Evolutionary conservation across 2,113 vertebrate genomes (phyloP).

Genomic region (Tetrao urogallus): DNA sequence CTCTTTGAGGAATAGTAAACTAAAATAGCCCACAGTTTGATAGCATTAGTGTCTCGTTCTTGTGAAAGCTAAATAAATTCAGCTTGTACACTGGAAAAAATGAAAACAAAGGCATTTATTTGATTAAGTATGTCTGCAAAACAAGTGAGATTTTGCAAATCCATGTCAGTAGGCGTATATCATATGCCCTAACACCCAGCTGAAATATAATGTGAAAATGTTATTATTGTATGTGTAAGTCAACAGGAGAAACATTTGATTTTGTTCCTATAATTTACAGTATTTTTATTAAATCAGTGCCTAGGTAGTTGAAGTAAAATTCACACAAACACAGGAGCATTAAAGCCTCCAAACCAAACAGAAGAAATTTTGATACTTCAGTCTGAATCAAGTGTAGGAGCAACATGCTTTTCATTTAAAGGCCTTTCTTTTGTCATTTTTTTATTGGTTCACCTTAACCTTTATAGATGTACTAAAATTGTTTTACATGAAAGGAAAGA

Average conservation of each 20-base stretch:
- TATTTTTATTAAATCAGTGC: neutral
- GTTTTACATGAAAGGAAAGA: neutral
- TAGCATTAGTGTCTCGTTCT: neutral
- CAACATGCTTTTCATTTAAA: neutral
- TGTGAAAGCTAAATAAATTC: neutral
- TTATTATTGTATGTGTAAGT: neutral
- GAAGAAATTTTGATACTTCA: neutral
- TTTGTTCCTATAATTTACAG: neutral
- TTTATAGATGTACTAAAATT: neutral
- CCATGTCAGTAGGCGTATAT: neutral
- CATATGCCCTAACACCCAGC: neutral
- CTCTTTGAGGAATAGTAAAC: neutral
- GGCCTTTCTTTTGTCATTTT: neutral
- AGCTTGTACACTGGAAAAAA: neutral
- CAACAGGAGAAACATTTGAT: neutral
- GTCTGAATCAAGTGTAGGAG: neutral
- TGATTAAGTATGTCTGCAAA: neutral
- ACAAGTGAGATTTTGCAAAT: neutral
- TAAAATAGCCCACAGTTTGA: neutral
- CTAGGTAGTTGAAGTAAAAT: neutral
- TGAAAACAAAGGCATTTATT: neutral
- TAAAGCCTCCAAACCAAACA: neutral
- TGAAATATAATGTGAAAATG: neutral
- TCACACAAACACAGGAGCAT: neutral
- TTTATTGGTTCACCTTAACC: neutral